A percentile compares a stretch with the other conserved stretches of the same genome.
Evolutionary conservation across 2,113 vertebrate species (phyloP).

Genomic region (Labrus mixtus): DNA sequence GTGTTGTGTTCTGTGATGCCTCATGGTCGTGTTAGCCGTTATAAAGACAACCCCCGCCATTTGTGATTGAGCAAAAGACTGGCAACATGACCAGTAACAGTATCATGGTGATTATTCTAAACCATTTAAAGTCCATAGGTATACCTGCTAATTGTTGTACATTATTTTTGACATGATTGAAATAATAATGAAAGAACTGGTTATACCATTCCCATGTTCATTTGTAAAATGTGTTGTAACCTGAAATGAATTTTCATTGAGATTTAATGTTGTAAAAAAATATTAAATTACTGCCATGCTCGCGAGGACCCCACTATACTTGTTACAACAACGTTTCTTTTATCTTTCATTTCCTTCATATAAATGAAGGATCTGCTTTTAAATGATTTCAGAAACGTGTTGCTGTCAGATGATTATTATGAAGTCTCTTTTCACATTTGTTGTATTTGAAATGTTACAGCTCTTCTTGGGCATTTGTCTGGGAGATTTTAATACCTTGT

Average conservation of each 20-base stretch:
- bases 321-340: neutral
- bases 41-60: neutral
- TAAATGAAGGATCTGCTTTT: constrained; percentile 19
- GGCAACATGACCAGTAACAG: neutral
- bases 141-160: neutral
- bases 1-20: constrained; percentile 5
- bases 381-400: constrained; percentile 29
- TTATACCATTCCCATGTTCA: neutral
- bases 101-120: neutral
- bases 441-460: constrained; percentile 13
- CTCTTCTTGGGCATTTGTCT: constrained; percentile 35
- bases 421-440: neutral
- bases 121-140: neutral
- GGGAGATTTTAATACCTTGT: constrained; percentile 27
- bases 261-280: neutral
- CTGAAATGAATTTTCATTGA: neutral
- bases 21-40: neutral
- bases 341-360: too few relatives aligned
- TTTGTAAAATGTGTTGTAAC: neutral
- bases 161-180: constrained; percentile 13
- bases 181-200: neutral
- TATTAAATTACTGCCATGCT: neutral
- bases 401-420: constrained; percentile 3
- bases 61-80: too few relatives aligned
- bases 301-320: neutral